Base-by-base conservation (phyloP, 2,888 invertebrate genomes). In the Thymelicus acteon region DNA sequence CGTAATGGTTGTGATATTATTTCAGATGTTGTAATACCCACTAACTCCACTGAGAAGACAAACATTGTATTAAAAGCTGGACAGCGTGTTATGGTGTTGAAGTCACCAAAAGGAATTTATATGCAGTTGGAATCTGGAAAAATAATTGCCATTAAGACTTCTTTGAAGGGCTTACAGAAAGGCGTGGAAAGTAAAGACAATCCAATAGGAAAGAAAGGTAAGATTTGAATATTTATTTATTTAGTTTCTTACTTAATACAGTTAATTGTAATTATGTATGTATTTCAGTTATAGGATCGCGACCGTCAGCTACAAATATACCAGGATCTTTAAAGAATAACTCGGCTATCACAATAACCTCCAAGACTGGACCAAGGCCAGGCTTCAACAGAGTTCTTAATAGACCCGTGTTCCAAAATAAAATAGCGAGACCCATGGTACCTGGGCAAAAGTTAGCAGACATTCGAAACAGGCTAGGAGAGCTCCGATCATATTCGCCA, bases 21-120 rank as follows among this genome's bases (percentile, higher is more conserved):
- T 80, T 7, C 82, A 95, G 98, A 98, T 90, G 98, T 98, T 48
- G 98, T 98, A 12, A 98, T 98, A 83, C 98, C 98, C 5, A 98
- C 98, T 0, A 98, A 98, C 85, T 97, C 98, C 13, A 97, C 97
- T 0, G 98, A 98, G 78, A 97, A 97, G 83, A 96, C 97, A 7
- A 97, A 97, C 78, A 98, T 98, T 73, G 97, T 97, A 15, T 94
- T 99, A 65, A 98, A 98, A 84, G 98, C 98, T 0, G 99, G 99
- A 0, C 98, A 99, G 85, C 96, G 98, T 78, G 98, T 99, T 0
- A 97, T 98, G 95, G 98, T 99, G 6, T 94, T 99, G 52, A 98
- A 98, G 87, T 98, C 98, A 7, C 97, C 98, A 0, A 98, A 98
- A 89, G 99, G 99, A 61, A 98, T 99, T 76, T 99, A 99, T 89